Base-by-base conservation (phyloP, 2,888 invertebrate genomes). In the Globia sparganii region DNA sequence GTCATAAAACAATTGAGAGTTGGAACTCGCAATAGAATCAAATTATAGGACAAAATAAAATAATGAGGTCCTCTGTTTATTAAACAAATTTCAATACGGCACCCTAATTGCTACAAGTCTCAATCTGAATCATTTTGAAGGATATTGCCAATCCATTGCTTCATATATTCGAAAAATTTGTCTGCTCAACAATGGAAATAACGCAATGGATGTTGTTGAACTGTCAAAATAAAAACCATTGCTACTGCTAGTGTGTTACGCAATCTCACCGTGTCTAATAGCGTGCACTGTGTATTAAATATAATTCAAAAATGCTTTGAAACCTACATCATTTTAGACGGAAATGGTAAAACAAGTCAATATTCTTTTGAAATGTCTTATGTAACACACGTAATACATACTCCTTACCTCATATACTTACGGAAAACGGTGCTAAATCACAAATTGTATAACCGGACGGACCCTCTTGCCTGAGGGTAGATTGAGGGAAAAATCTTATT, bases 401-500 rank as follows among this genome's bases (percentile, higher is more conserved):
- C 64, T 58, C 66, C 49, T 86, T 72, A 58, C 64, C 43, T 76
- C 75, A 75, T 81, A 77, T 75, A 77, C 79, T 78, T 81, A 66
- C 72, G 77, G 69, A 73, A 90, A 88, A 80, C 78, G 78, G 70
- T 61, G 69, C 71, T 86, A 62, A 89, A 90, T 92, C 92, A 87
- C 93, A 94, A 95, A 95, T 95, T 94, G 93, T 94, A 94, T 94
- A 93, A 93, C 93, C 92, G 93, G 92, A 94, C 90, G 90, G 85
- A 89, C 88, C 89, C 90, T 88, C 80, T 65, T 72, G 82, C 85
- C 90, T 15, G 73, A 74, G 83, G 83, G 91, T 90, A 92, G 94
- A 94, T 95, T 94, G 95, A 95, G 96, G 95, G 95, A 96, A 94
- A 95, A 96, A 96, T 96, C 96, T 96, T 96, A 96, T 96, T 96